Evolutionary conservation across 92 coral and sea anemone species (phyloP).

Genomic region (Montipora capitata): DNA sequence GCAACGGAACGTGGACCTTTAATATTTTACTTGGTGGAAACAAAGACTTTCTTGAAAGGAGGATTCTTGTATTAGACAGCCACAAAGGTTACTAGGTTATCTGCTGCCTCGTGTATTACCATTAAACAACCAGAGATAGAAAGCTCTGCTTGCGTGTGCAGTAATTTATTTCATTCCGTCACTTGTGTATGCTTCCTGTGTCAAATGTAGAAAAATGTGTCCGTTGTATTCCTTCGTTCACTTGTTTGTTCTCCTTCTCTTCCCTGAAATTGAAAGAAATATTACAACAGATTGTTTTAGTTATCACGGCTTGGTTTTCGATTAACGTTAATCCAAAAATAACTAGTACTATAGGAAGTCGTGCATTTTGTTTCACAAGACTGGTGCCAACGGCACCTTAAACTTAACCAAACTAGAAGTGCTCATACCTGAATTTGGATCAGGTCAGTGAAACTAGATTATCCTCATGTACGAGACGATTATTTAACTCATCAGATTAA

Average conservation of each 20-base stretch:
- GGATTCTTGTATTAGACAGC: not conserved
- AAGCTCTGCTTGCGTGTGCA: no score
- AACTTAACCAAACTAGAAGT: not conserved
- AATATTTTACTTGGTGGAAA: no score
- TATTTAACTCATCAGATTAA: not conserved
- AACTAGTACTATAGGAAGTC: not conserved
- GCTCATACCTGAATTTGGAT: constrained; percentile 5
- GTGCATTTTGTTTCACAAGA: not conserved
- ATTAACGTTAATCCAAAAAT: constrained; percentile 5
- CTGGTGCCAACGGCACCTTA: constrained; percentile 3
- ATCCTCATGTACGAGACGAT: not conserved
- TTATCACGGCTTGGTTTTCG: not conserved
- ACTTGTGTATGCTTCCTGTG: no score
- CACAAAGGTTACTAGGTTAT: not conserved
- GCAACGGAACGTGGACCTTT: no score
- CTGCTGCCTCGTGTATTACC: not conserved
- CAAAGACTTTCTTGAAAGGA: not conserved
- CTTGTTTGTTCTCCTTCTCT: constrained; percentile 15
- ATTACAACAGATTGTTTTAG: not conserved
- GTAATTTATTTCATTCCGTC: no score
- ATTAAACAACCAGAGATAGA: no score
- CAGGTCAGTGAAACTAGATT: not conserved
- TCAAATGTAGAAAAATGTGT: no score
- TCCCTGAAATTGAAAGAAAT: not conserved
- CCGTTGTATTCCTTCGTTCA: not conserved